Evolutionary conservation across 2,888 invertebrate genomes (phyloP).

Genomic region (Drosophila greeni): DNA sequence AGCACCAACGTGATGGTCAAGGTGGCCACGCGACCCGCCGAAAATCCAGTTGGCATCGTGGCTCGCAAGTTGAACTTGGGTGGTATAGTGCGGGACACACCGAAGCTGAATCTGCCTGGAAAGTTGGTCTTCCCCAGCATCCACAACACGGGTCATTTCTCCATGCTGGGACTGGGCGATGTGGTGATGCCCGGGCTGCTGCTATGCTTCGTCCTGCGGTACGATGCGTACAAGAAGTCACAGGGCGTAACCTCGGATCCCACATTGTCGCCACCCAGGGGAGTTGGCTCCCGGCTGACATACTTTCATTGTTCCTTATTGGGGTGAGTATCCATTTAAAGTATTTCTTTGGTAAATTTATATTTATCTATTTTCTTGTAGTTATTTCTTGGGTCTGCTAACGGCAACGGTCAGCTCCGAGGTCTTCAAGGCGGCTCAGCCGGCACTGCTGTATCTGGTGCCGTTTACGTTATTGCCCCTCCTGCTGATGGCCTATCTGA

Average conservation of each 20-base stretch:
- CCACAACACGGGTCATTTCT: constrained; percentile 97
- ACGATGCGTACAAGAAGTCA: constrained; percentile 97
- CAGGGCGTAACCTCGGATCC: constrained; percentile 81
- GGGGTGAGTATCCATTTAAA: constrained; percentile 80
- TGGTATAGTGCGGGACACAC: constrained; percentile 93
- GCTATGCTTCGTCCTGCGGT: constrained; percentile 96
- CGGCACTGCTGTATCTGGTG: constrained; percentile 96
- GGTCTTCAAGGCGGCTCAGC: constrained; percentile 98
- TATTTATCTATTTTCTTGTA: constrained; percentile 11
- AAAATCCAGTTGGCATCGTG: constrained; percentile 95
- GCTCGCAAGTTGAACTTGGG: constrained; percentile 95
- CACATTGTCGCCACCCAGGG: constrained; percentile 81
- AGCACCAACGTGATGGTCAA: constrained; percentile 99
- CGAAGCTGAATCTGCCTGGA: constrained; percentile 96
- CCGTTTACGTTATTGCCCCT: constrained; percentile 98
- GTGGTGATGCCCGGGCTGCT: constrained; percentile 97
- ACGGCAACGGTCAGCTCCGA: constrained; percentile 98
- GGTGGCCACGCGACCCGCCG: constrained; percentile 90
- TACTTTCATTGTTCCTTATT: constrained; percentile 99
- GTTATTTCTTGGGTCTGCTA: constrained; percentile 95
- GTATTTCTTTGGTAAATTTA: background rate
- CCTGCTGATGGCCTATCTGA: constrained; percentile 98
- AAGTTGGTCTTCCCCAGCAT: constrained; percentile 98
- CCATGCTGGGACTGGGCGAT: constrained; percentile 93
- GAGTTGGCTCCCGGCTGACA: constrained; percentile 85